Evolutionary conservation across 2,888 invertebrate species (phyloP), one percentile per base, ranked within the genome.

Genomic region (Cerastis rubricosa): DNA sequence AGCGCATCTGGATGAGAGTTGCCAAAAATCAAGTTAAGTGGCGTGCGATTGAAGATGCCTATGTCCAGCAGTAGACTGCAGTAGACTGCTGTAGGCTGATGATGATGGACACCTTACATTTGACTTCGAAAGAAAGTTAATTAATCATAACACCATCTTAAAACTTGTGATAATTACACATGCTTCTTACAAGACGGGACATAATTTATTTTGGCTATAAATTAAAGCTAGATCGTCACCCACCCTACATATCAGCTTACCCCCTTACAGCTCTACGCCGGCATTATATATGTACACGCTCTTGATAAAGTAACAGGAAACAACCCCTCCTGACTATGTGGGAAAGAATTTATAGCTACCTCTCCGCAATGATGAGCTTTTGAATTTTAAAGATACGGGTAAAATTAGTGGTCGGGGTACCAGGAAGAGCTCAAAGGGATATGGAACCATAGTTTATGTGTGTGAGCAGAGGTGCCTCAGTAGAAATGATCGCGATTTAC

Each of bases 381-480:
- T 83, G 78, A 86, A 85, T 87, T 87, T 87, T 86, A 86, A 86
- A 87, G 73, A 74, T 77, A 67, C 73, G 43, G 68, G 77, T 68
- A 43, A 64, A 87, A 78, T 87, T 83, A 76, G 76, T 74, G 73
- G 35, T 49, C 25, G 12, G 49, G 22, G 2, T 73, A 35, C 71
- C 43, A 43, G 25, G 35, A 51, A 79, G 25, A 64, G n/a, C 64
- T 43, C 43, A 64, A n/a, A 43, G 64, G 43, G 17, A 25, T 64
- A 64, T 43, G 43, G 8, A 45, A 43, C 2, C 14, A n/a, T 64
- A 43, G 64, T 25, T 64, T 25, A 14, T 43, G n/a, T 59, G 19
- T 29, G 9, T 17, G 17, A 59, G 11, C 29, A 61, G 35, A 35
- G 17, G 29, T 19, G 19, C 17, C 19, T 1, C 9, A 29, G 19